A percentile compares a stretch with the other conserved stretches of the same genome.
Conservation (phyloP, 2,888 invertebrate genomes). For the Acanthosepion pharaonis region DNA sequence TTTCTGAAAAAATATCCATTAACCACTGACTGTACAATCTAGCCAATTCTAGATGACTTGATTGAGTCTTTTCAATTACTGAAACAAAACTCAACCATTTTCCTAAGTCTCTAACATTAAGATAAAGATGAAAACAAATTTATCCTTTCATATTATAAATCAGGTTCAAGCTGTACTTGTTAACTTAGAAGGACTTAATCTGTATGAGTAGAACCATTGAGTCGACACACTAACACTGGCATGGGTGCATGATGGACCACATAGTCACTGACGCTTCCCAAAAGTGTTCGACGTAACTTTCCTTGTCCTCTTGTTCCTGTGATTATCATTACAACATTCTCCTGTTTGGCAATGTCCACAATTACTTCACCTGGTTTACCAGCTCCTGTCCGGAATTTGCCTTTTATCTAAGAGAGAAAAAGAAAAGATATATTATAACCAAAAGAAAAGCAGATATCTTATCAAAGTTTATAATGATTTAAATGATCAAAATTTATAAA, state of each 20-base stretch:
- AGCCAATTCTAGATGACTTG: neutral
- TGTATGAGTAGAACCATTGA: neutral
- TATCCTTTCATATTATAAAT: neutral
- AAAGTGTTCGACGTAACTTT: constrained; percentile 66
- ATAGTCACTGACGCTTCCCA: constrained; percentile 71
- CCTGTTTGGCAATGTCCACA: constrained; percentile 65
- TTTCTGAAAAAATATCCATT: too few relatives aligned
- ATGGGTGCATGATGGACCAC: constrained; percentile 69
- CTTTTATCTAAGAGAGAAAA: constrained; percentile 61
- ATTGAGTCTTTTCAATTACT: neutral
- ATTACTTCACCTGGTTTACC: constrained; percentile 71
- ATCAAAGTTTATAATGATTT: neutral
- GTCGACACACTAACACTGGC: constrained; percentile 67
- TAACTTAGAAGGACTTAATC: neutral
- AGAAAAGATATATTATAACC: neutral
- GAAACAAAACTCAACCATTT: neutral
- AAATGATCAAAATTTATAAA: too few relatives aligned
- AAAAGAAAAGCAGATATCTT: too few relatives aligned
- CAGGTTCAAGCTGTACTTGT: neutral
- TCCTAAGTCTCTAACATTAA: neutral
- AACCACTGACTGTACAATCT: too few relatives aligned
- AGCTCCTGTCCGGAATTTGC: constrained; percentile 67
- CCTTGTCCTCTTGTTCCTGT: constrained; percentile 70
- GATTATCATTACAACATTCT: constrained; percentile 65
- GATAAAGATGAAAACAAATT: neutral